Evolutionary conservation across 23 tunicate species (phyloP).

Genomic region (Ascidia mentula): DNA sequence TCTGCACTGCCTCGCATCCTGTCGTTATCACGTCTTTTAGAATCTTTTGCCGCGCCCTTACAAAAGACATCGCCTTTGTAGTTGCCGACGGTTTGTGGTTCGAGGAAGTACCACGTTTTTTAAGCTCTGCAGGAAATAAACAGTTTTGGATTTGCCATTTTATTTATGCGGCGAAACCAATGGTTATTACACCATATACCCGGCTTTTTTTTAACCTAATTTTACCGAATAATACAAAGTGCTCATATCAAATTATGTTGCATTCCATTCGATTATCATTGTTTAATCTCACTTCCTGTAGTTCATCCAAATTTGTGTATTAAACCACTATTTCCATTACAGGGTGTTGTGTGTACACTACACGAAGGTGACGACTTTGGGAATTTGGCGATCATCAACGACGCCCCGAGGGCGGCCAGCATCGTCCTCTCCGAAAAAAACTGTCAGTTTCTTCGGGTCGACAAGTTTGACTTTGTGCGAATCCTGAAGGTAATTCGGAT

Average conservation of each 20-base stretch:
- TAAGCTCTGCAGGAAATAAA: no score
- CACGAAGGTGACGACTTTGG: conserved; percentile 95
- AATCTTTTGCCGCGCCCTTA: no score
- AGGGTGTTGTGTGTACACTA: conserved; percentile 79
- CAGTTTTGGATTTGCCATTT: no score
- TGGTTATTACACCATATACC: no score
- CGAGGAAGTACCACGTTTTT: neutral
- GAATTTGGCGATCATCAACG: conserved; percentile 79
- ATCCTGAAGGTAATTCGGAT: conserved; percentile 55
- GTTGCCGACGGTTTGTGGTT: neutral
- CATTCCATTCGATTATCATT: no score
- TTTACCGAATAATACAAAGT: no score
- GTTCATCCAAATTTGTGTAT: neutral
- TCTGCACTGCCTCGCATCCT: neutral
- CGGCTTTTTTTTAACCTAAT: no score
- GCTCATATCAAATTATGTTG: no score
- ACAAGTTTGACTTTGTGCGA: conserved; percentile 71
- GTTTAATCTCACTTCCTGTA: no score
- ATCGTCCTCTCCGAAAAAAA: conserved; percentile 59
- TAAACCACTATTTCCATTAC: neutral
- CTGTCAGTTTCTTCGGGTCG: conserved; percentile 79
- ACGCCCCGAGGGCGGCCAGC: conserved; percentile 81
- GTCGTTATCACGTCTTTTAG: neutral
- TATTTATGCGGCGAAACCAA: no score
- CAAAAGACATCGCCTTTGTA: no score